Base-by-base conservation (phyloP, 2,888 invertebrate species). In the Taphrorychus bicolor region DNA sequence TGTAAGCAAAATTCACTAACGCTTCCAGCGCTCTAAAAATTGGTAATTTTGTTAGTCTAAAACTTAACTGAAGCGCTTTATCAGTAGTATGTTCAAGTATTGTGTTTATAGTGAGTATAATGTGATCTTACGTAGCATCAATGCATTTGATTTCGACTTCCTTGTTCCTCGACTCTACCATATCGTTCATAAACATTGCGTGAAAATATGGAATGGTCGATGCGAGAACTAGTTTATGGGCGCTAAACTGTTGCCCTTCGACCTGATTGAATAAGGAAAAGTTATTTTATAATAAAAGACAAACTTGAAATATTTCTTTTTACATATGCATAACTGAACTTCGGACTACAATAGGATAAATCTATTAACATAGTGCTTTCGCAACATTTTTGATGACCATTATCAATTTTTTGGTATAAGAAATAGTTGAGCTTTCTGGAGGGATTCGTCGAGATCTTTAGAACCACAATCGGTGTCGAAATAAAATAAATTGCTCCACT, bases 121-220 rank as follows among this genome's bases (percentile, higher is more conserved):
- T 51, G 2, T 60, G 17, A n/a, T 77, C 85, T 83, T 84, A 91
- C 91, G 85, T 84, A 24, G 92, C 88, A 76, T 94, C 93, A 72
- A 94, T 91, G 73, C 92, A 92, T 78, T 91, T 89, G 83, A 95
- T 90, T 48, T 88, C 88, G 56, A 95, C 91, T 79, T 93, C 93
- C 76, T 88, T 89, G 75, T 92, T 90, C 71, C 90, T 88, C 72
- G 92, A 89, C 82, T 95, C 95, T 4, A 90, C 87, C 93, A 95
- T 93, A 78, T 94, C 92, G 80, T 91, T 89, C 21, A 92, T 91
- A 79, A 95, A 95, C 95, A 95, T 95, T 9, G 92, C 93, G 82
- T 92, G 88, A 77, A 95, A 95, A 81, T 94, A 95, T 7, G 95
- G 95, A 79, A 95, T 92, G 14, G 91, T 92, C 2, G 93, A 91